phyloP scores from a whole-genome alignment of 2,888 invertebrate species.

The Euproctis similis region DNA sequence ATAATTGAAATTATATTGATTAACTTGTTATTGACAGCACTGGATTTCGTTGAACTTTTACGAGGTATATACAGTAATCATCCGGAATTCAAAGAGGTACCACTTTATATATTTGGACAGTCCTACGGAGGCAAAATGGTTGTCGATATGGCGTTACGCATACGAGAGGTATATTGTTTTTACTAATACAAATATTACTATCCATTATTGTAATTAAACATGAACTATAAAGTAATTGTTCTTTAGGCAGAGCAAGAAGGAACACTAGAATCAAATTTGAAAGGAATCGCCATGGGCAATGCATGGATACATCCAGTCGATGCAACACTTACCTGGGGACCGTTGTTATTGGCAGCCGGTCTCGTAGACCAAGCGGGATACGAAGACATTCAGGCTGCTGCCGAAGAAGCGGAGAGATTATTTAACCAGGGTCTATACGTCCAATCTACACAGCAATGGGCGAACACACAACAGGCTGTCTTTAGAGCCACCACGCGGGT shows the following conservation, averaged over 20 bases:
- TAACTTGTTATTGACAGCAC: too few relatives aligned
- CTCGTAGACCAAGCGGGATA: constrained; percentile 82
- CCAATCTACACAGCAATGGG: constrained; percentile 80
- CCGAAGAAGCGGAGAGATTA: constrained; percentile 71
- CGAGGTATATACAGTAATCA: constrained; percentile 79
- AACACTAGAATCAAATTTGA: constrained; percentile 80
- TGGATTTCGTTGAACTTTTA: constrained; percentile 84
- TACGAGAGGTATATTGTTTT: constrained; percentile 77
- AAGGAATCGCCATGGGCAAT: constrained; percentile 89
- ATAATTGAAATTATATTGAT: too few relatives aligned
- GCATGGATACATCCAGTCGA: constrained; percentile 94
- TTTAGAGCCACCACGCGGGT: constrained; percentile 77
- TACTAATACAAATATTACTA: too few relatives aligned
- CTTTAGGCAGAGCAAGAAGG: constrained; percentile 78
- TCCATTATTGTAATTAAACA: not conserved
- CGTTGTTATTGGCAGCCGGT: constrained; percentile 83
- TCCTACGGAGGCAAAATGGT: constrained; percentile 97
- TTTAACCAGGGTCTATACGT: constrained; percentile 75
- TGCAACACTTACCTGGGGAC: constrained; percentile 88
- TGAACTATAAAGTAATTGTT: not conserved
- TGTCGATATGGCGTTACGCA: constrained; percentile 82
- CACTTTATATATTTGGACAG: constrained; percentile 90
- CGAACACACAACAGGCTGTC: constrained; percentile 78
- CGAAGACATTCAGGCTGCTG: constrained; percentile 73
- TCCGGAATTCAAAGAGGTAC: constrained; percentile 82